A percentile compares a stretch with the other conserved stretches of the same genome.
phyloP scores from a whole-genome alignment of 1,140 invertebrate genomes.

The Bursaphelenchus mucronatus region DNA sequence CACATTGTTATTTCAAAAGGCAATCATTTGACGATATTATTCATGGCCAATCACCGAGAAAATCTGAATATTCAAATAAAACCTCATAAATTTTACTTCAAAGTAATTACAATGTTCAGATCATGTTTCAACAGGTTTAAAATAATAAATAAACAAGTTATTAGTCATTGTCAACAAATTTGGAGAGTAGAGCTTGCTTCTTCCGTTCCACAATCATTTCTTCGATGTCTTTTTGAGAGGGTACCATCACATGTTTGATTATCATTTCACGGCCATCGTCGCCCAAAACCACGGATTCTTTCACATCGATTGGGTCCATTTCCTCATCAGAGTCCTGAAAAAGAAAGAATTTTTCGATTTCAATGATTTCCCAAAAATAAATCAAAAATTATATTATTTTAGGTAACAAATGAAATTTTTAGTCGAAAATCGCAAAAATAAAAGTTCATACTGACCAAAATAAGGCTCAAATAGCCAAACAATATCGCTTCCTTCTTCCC shows the following conservation, averaged over 20 bases:
- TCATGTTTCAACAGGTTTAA: slow-evolving; percentile 1
- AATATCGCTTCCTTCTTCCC: slow-evolving; percentile 3
- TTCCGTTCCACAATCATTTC: slow-evolving; percentile 56
- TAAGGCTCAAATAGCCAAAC: background rate
- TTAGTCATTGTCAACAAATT: slow-evolving; percentile 37
- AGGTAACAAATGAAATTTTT: background rate
- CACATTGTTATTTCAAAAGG: too few species aligned
- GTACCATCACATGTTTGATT: slow-evolving; percentile 57
- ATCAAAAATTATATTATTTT: slow-evolving; percentile 13
- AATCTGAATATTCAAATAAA: too few species aligned
- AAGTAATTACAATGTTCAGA: too few species aligned
- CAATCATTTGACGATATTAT: too few species aligned
- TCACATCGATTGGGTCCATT: slow-evolving; percentile 46
- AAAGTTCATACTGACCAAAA: background rate
- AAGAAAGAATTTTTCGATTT: slow-evolving; percentile 7
- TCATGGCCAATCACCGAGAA: too few species aligned
- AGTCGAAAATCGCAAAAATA: background rate
- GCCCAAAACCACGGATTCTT: slow-evolving; percentile 54
- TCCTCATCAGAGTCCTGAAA: slow-evolving; percentile 54
- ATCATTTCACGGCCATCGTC: slow-evolving; percentile 54
- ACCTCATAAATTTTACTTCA: too few species aligned
- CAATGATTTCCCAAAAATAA: slow-evolving; percentile 4
- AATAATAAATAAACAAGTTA: slow-evolving; percentile 11
- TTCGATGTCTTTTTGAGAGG: slow-evolving; percentile 56
- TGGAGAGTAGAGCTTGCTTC: slow-evolving; percentile 50